Evolutionary conservation across 2,113 vertebrate genomes (phyloP), one percentile per base, ranked within the genome.

Genomic region (Prunella himalayana): DNA sequence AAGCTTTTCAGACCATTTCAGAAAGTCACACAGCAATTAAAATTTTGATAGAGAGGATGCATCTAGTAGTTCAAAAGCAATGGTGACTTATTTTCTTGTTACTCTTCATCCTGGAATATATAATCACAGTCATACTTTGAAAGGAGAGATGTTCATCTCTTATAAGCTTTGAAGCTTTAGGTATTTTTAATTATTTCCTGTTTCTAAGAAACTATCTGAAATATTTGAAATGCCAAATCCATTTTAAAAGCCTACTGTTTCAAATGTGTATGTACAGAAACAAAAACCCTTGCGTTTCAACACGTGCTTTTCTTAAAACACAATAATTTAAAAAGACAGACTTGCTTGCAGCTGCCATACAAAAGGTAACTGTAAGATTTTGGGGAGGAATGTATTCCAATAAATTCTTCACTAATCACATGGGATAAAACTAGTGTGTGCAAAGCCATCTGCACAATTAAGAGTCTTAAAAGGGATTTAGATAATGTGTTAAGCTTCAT

Each of bases 361-460:
- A 45, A 50, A 86, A 92, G 44, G 59, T 70, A 94, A 60, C 27
- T 2, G 0, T 51, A 88, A 44, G 24, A 93, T 90, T 85, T 66
- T 79, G 27, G 37, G 23, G 33, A 94, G 42, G 75, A 90, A 85
- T 59, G 50, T 69, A 89, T 77, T 63, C 61, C 5, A 44, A 64
- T 8, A 89, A 94, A 83, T 95, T 92, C 90, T 77, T 94, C 59
- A 39, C 35, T 83, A 88, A 88, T 94, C 82, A 80, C 81, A 82
- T 59, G 64, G 70, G 53, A 80, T 54, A 89, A 83, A 93, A 91
- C 66, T 77, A 72, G 54, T 63, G 78, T 24, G 47, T 47, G 86
- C 68, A 96, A 95, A 95, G 59, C 75, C 87, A 95, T 88, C 94
- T 91, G 84, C 75, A 86, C 75, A 81, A 77, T 90, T 96, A 90